Percentiles rank a stretch among this genome's conserved stretches.
phyloP scores from a whole-genome alignment of 2,113 vertebrate species.

The Phaethornis superciliosus region DNA sequence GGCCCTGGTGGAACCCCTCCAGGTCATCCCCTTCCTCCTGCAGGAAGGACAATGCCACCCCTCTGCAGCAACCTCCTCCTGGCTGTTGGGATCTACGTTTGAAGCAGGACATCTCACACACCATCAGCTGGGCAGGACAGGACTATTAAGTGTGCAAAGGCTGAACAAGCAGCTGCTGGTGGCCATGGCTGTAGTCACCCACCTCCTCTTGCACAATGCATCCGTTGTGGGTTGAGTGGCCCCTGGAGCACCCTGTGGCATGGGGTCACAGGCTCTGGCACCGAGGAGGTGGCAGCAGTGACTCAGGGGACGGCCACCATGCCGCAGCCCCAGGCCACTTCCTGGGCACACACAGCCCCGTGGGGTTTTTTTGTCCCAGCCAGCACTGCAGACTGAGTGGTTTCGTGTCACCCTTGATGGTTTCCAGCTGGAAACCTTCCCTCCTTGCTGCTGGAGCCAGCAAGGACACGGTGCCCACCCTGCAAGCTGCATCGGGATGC shows the following conservation, averaged over 20 bases:
- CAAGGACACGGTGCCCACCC: background rate
- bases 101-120: background rate
- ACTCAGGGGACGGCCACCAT: background rate
- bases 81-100: background rate
- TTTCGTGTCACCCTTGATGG: rapidly evolving
- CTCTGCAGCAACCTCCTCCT: background rate
- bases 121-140: background rate
- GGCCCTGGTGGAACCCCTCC: background rate
- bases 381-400: rapidly evolving
- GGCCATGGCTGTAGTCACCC: background rate
- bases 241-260: background rate
- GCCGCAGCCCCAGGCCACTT: background rate
- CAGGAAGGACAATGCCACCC: background rate
- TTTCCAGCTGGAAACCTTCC: background rate
- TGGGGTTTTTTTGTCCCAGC: rapidly evolving
- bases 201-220: conserved; percentile 60
- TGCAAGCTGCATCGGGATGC: background rate
- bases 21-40: background rate
- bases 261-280: background rate
- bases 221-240: background rate
- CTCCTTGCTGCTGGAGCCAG: rapidly evolving
- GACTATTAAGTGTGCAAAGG: background rate
- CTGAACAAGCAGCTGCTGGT: background rate
- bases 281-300: background rate
- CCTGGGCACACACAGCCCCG: background rate